These are phyloP conservation scores for Athrips mouffetella DNA, from an alignment of 2,888 invertebrate species.

Conservation along the genomic window DNA sequence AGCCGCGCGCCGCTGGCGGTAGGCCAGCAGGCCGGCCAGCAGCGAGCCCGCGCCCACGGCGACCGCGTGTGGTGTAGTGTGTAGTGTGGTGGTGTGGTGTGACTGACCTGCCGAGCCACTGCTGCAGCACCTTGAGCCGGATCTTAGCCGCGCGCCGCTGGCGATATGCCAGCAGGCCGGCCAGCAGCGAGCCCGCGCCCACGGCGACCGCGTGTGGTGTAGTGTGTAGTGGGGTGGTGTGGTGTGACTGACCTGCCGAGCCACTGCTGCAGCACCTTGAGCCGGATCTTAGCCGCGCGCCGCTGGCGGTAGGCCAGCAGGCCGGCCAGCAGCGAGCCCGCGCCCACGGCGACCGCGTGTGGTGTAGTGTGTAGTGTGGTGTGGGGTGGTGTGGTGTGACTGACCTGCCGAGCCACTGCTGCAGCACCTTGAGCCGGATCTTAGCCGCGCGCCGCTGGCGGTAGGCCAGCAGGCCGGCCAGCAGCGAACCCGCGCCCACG, in stretches of 20 bases:
- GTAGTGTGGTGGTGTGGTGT: not conserved
- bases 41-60: no score
- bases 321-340: slow-evolving; percentile 8
- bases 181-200: slow-evolving; percentile 10
- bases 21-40: not conserved
- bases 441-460: not conserved
- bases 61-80: not conserved
- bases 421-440: not conserved
- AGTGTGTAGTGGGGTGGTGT: not conserved
- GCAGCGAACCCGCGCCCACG: no score
- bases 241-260: not conserved
- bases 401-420: not conserved
- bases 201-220: no score
- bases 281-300: not conserved
- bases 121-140: not conserved
- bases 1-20: not conserved
- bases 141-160: not conserved
- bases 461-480: not conserved
- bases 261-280: not conserved
- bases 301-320: not conserved
- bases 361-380: not conserved
- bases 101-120: not conserved
- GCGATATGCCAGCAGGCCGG: not conserved
- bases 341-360: no score
- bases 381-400: not conserved